These are phyloP conservation scores for Nicator chloris DNA, from an alignment of 2,113 vertebrate species.

Conservation along the genomic window DNA sequence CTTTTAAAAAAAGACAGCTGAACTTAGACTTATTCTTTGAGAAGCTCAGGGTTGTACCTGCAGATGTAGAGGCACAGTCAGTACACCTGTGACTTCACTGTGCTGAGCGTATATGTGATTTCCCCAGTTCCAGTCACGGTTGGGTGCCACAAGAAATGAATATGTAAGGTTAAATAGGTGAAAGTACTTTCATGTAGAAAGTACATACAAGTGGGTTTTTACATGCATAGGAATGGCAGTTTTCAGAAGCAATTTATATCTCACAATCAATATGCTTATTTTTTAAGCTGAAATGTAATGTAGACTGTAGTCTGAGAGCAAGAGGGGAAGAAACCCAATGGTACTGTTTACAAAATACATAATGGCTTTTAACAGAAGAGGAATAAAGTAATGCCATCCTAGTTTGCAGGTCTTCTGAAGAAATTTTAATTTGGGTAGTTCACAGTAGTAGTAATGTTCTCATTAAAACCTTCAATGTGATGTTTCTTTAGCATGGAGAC, in stretches of 20 bases:
- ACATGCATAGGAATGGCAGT: background rate
- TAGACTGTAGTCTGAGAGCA: background rate
- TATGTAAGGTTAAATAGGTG: background rate
- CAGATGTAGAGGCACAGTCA: background rate
- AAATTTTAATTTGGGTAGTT: background rate
- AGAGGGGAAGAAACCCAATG: background rate
- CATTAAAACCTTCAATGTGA: background rate
- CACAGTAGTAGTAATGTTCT: background rate
- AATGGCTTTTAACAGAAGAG: background rate
- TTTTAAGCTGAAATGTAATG: background rate
- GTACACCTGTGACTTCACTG: too few relatives aligned
- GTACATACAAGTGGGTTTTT: background rate
- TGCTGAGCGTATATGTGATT: background rate
- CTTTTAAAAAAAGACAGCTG: background rate
- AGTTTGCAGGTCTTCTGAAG: background rate
- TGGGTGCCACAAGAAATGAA: background rate
- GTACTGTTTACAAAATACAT: background rate
- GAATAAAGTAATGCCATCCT: background rate
- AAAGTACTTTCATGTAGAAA: background rate
- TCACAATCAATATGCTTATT: background rate
- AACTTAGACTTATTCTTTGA: background rate
- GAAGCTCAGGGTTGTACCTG: background rate
- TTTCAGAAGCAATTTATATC: background rate
- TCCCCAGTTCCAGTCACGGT: background rate
- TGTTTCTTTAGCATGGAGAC: background rate